These are phyloP conservation scores for Anabacerthia variegaticeps DNA, from an alignment of 2,797 vertebrate genomes.

Conservation along the genomic window DNA sequence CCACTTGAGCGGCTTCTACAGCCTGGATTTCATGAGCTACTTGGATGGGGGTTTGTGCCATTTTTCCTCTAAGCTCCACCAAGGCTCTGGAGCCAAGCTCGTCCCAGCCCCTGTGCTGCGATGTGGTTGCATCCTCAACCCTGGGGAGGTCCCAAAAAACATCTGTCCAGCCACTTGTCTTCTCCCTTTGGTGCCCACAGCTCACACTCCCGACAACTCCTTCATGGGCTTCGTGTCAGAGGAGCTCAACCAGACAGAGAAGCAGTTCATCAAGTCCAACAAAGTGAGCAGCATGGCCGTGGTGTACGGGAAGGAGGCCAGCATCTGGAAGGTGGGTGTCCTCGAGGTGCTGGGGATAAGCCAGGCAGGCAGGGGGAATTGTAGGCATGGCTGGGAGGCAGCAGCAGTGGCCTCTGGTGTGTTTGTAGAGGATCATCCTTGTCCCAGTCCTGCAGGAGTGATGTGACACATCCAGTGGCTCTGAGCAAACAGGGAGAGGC, in stretches of 20 bases:
- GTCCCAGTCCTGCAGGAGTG: rapidly evolving
- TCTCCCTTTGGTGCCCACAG: conserved; percentile 70
- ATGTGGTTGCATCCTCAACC: rapidly evolving
- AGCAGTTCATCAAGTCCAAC: conserved; percentile 82
- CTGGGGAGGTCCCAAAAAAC: background rate
- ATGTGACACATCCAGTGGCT: background rate
- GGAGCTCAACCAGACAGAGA: conserved; percentile 90
- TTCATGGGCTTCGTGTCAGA: conserved; percentile 97
- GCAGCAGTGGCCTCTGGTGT: background rate
- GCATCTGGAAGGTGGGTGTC: conserved; percentile 95
- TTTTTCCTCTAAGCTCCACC: background rate
- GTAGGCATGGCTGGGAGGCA: background rate
- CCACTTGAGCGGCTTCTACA: rapidly evolving
- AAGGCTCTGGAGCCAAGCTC: background rate
- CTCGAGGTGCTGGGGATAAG: background rate
- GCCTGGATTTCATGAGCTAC: background rate
- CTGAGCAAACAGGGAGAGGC: background rate
- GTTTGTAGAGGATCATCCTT: background rate
- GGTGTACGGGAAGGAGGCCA: conserved; percentile 93
- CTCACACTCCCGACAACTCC: conserved; percentile 95
- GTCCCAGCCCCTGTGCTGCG: rapidly evolving
- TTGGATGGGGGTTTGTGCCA: background rate
- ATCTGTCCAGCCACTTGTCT: rapidly evolving
- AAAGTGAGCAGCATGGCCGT: conserved; percentile 92
- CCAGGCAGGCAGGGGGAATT: rapidly evolving